These are phyloP conservation scores for Allophyes oxyacanthae DNA, from an alignment of 2,888 invertebrate species.

Conservation along the genomic window DNA sequence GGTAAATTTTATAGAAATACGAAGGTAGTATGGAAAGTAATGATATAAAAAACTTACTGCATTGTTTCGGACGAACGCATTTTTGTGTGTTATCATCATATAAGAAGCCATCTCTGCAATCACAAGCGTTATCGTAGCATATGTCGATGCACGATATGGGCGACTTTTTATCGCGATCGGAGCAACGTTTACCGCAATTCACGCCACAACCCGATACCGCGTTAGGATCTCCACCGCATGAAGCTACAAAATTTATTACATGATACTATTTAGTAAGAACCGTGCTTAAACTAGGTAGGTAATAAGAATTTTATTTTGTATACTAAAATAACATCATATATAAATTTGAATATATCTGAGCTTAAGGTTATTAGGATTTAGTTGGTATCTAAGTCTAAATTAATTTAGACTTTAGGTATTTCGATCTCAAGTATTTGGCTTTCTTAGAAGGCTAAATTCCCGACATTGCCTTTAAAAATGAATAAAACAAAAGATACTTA, in stretches of 20 bases:
- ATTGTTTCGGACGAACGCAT: constrained; percentile 56
- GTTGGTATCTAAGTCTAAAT: too few species aligned
- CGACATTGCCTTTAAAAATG: neutral
- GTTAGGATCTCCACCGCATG: constrained; percentile 56
- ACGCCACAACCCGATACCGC: constrained; percentile 59
- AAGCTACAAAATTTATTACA: constrained; percentile 37
- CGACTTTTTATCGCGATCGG: constrained; percentile 38
- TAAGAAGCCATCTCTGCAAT: constrained; percentile 51
- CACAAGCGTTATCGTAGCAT: constrained; percentile 51
- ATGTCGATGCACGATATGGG: constrained; percentile 29
- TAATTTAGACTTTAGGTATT: neutral
- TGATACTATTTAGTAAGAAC: neutral
- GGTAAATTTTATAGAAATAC: neutral
- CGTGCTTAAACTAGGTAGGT: constrained; percentile 1
- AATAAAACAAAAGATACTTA: neutral
- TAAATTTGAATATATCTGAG: too few species aligned
- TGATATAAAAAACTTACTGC: constrained; percentile 51
- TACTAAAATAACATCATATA: too few species aligned
- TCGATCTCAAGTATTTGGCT: neutral
- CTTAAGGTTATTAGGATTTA: too few species aligned
- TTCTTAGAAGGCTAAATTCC: neutral
- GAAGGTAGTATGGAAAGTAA: neutral
- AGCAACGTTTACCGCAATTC: constrained; percentile 57
- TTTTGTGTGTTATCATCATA: constrained; percentile 34
- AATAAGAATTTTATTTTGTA: neutral